phyloP scores from a whole-genome alignment of 2,797 vertebrate genomes.

The Cuniculus paca region DNA sequence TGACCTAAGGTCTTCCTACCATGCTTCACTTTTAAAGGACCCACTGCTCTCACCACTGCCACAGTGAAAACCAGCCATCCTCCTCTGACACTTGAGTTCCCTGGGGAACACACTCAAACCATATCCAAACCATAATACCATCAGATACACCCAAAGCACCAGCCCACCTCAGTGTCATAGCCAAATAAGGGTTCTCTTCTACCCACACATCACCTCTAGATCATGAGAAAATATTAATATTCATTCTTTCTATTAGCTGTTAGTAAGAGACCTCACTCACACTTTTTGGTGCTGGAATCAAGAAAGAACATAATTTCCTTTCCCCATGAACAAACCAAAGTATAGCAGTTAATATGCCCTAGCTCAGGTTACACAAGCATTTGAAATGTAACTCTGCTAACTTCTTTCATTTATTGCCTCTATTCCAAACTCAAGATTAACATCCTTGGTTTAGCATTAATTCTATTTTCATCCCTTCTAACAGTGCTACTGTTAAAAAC shows the following conservation, averaged over 20 bases:
- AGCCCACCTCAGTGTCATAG: background rate
- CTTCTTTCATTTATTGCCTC: background rate
- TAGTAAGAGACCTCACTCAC: background rate
- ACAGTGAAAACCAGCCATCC: background rate
- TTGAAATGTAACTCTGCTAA: background rate
- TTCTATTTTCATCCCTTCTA: slow-evolving; percentile 46
- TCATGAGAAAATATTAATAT: background rate
- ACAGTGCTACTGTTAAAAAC: slow-evolving; percentile 62
- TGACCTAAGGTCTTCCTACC: background rate
- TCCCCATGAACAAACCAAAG: slow-evolving; percentile 41
- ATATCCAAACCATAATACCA: background rate
- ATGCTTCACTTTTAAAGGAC: background rate
- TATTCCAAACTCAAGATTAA: slow-evolving; percentile 38
- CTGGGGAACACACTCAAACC: background rate
- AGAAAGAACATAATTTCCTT: background rate
- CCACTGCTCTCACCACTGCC: background rate
- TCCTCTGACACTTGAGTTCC: background rate
- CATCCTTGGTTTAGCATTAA: background rate
- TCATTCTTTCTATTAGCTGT: background rate
- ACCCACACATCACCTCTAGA: background rate
- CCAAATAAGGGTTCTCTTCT: background rate
- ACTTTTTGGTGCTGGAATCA: background rate
- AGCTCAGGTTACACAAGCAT: background rate
- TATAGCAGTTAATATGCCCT: background rate
- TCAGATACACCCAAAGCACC: background rate